Percentiles rank a stretch among this genome's conserved stretches.
Evolutionary conservation across 1,140 invertebrate genomes (phyloP).

Genomic region (Caerostris darwini): DNA sequence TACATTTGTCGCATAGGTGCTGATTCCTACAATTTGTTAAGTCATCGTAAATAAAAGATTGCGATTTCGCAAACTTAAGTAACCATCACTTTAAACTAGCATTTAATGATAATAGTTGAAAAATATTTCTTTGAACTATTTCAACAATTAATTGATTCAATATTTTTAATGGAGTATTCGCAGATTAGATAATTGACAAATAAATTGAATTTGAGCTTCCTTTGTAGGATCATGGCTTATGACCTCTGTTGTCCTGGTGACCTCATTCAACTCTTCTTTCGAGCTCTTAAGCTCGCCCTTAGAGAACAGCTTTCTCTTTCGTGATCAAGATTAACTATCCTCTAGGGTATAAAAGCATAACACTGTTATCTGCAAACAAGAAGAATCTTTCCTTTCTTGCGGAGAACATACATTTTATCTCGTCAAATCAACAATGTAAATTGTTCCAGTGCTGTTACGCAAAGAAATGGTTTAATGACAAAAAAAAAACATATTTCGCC

Average conservation of each 20-base stretch:
- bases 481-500: neutral
- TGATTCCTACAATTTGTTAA: no score
- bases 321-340: slow-evolving; percentile 48
- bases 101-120: neutral
- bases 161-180: slow-evolving; percentile 21
- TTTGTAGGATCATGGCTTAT: slow-evolving; percentile 57
- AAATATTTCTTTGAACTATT: neutral
- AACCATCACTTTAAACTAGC: neutral
- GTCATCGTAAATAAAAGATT: neutral
- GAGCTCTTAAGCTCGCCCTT: slow-evolving; percentile 12
- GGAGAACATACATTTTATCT: neutral
- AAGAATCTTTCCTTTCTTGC: neutral
- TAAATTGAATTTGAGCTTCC: slow-evolving; percentile 55
- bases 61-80: neutral
- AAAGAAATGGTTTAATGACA: slow-evolving; percentile 19
- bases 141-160: slow-evolving; percentile 30
- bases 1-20: no score
- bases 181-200: slow-evolving; percentile 39
- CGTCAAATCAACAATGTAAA: slow-evolving; percentile 40
- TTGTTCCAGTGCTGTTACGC: neutral
- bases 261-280: slow-evolving; percentile 29
- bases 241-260: slow-evolving; percentile 41
- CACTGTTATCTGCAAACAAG: slow-evolving; percentile 4
- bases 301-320: slow-evolving; percentile 50
- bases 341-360: slow-evolving; percentile 28